Evolutionary conservation across 2,113 vertebrate species (phyloP), one percentile per base, ranked within the genome.

Genomic region (Heterotis niloticus): DNA sequence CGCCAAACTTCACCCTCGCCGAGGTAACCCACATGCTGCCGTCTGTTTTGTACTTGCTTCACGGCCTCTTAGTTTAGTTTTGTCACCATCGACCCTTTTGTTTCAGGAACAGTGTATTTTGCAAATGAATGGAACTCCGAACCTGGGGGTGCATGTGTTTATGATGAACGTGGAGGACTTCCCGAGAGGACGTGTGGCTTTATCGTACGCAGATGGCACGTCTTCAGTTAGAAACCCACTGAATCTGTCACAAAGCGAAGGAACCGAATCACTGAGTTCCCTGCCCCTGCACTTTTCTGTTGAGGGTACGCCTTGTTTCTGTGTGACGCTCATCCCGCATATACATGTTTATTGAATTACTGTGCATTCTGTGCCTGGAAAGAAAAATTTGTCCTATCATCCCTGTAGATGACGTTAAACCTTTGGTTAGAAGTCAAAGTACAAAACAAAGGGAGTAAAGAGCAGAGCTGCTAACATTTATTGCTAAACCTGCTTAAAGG

Each of bases 121-220:
- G 52, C 81, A 16, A 0, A 65, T 75, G 0, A 51, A 12, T 0
- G 86, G 84, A 0, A 0, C 60, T 0, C 9, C 88, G 4, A 20
- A 5, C 0, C 0, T 60, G 0, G 91, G 90, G 0, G 54, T 83
- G 18, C 87, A 91, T 2, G 86, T 90, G 67, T 88, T 92, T 13
- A 87, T 90, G 71, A 3, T 92, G 76, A 10, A 78, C 4, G 54
- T 92, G 78, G 83, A 90, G 79, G 91, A 92, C 79, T 86, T 91
- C 44, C 87, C 73, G 0, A n/a, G n/a, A n/a, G n/a, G n/a, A n/a
- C n/a, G n/a, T n/a, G n/a, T n/a, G n/a, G n/a, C n/a, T n/a, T 1
- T 91, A 82, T 82, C 83, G 0, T 86, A 90, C 14, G 23, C 29
- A 1, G 82, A 87, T 1, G 87, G 88, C 9, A 24, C 80, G 0